Evolutionary conservation across 2,888 invertebrate species (phyloP).

Genomic region (Ditula angustiorana): DNA sequence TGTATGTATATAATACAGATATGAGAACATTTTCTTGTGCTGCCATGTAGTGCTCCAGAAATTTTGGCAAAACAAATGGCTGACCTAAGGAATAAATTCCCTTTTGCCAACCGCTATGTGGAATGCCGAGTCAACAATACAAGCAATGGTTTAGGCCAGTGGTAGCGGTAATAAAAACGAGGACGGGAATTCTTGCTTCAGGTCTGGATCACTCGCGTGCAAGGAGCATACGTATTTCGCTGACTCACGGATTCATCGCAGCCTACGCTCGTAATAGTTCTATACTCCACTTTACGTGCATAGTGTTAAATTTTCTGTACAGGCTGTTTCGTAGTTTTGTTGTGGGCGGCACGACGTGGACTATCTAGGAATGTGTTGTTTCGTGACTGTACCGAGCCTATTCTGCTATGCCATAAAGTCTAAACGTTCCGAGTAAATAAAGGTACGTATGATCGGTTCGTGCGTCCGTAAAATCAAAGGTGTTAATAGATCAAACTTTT

Average conservation of each 20-base stretch:
- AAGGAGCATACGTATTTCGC: constrained; percentile 35
- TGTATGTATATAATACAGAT: background rate
- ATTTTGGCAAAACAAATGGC: constrained; percentile 31
- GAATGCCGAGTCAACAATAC: constrained; percentile 53
- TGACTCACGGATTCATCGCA: background rate
- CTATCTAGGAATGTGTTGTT: constrained; percentile 45
- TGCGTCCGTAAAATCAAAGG: constrained; percentile 29
- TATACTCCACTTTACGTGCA: background rate
- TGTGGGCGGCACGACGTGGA: constrained; percentile 42
- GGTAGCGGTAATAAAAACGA: constrained; percentile 59
- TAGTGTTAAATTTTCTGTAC: constrained; percentile 7
- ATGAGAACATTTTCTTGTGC: background rate
- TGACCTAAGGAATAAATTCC: constrained; percentile 40
- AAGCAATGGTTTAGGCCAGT: constrained; percentile 48
- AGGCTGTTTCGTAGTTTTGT: constrained; percentile 27
- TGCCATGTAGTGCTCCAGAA: constrained; percentile 11
- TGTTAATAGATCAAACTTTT: constrained; percentile 38
- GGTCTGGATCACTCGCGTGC: constrained; percentile 40
- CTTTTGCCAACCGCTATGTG: constrained; percentile 24
- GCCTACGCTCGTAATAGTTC: background rate
- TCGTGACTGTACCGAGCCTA: constrained; percentile 54
- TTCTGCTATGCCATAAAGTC: constrained; percentile 64
- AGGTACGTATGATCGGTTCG: constrained; percentile 50
- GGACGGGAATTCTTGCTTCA: constrained; percentile 52
- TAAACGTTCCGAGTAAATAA: constrained; percentile 68